Conservation (phyloP, 2,797 vertebrate species). For the Syncerus caffer region DNA sequence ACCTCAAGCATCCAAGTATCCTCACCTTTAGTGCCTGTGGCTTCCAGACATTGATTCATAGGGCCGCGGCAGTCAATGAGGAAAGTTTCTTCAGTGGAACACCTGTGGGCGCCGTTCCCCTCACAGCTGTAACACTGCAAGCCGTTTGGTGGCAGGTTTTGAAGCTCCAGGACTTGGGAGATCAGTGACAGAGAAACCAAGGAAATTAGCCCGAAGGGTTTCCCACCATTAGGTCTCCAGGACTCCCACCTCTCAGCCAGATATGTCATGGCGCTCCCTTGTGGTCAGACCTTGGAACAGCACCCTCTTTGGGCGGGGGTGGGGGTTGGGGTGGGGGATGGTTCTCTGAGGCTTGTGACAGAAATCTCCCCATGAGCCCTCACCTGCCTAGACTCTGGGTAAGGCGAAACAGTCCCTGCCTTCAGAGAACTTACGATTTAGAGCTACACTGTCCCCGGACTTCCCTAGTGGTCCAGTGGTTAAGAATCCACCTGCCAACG, state of each 20-base stretch:
- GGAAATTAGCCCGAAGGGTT: background rate
- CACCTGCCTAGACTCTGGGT: background rate
- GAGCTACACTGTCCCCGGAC: background rate
- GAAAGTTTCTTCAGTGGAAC: background rate
- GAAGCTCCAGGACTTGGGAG: constrained; percentile 47
- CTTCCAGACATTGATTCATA: constrained; percentile 61
- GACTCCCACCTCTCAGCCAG: background rate
- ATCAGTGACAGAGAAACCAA: background rate
- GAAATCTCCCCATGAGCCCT: background rate
- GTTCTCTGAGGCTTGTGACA: background rate
- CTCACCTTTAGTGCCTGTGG: constrained; percentile 52
- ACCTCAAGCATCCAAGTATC: background rate
- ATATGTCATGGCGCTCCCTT: background rate
- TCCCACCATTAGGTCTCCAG: background rate
- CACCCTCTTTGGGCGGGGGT: background rate
- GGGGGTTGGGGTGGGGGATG: background rate
- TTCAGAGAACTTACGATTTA: background rate
- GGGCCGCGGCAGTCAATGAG: constrained; percentile 60
- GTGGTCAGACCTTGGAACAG: background rate
- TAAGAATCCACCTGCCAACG: background rate
- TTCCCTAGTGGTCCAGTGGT: background rate
- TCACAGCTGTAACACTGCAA: constrained; percentile 66
- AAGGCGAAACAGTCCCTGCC: background rate
- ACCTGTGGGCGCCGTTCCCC: constrained; percentile 49
- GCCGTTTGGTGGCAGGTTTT: constrained; percentile 49